phyloP scores from a whole-genome alignment of 2,888 invertebrate genomes.

The Actias luna region DNA sequence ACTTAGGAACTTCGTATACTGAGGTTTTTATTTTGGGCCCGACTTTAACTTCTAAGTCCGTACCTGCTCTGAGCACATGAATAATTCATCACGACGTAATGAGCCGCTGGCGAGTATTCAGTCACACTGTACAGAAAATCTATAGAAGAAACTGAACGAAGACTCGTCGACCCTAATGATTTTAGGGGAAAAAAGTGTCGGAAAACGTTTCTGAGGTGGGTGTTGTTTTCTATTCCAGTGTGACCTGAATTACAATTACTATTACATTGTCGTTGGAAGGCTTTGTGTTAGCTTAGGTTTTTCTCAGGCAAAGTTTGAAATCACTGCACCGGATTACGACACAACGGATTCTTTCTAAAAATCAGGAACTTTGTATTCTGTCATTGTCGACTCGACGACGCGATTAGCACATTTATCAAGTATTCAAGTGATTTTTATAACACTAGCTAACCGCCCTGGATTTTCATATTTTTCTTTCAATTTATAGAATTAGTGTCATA shows the following conservation, averaged over 20 bases:
- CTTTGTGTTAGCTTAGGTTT: not conserved
- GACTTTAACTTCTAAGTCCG: conserved; percentile 8
- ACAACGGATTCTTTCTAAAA: not conserved
- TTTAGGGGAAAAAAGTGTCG: conserved; percentile 45
- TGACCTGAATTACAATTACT: conserved; percentile 15
- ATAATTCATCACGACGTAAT: conserved; percentile 73
- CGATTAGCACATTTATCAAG: too few relatives aligned
- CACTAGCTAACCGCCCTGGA: too few relatives aligned
- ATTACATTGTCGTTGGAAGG: not conserved
- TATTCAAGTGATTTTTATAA: too few relatives aligned
- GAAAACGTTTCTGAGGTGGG: conserved; percentile 20
- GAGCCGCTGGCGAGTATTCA: conserved; percentile 68
- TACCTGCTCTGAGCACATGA: conserved; percentile 42
- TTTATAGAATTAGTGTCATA: too few relatives aligned
- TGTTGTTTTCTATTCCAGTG: conserved; percentile 17
- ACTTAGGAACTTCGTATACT: too few relatives aligned
- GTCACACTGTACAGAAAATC: conserved; percentile 49
- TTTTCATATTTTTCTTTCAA: too few relatives aligned
- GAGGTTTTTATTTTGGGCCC: too few relatives aligned
- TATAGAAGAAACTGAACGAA: conserved; percentile 38
- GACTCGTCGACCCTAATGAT: conserved; percentile 43
- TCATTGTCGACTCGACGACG: too few relatives aligned
- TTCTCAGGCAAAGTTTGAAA: not conserved
- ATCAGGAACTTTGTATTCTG: not conserved
- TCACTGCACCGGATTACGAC: not conserved